Evolutionary conservation across 2,113 vertebrate species (phyloP), one percentile per base, ranked within the genome.

Genomic region (Psittacara wagleri): DNA sequence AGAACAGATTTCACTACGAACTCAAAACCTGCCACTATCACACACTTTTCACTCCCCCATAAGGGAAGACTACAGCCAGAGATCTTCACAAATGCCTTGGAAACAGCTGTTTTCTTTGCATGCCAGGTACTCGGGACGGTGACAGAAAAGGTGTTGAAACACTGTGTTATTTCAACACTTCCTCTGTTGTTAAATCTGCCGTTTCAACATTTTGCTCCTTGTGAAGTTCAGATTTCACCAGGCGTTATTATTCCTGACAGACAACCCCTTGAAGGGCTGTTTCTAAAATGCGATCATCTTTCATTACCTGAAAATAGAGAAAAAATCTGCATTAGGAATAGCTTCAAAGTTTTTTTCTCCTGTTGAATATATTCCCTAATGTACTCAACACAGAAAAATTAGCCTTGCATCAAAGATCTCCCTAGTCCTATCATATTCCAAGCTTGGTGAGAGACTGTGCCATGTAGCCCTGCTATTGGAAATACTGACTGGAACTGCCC

Each of bases 1-100:
- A 80, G 70, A 90, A 94, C 84, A 76, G 5, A 67, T 94, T 93
- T 92, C 68, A 88, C 72, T 72, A 88, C 35, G 78, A 55, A 79
- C 80, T 61, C 83, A 22, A 92, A 89, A 90, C 35, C 68, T 92
- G 83, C 37, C 79, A 75, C 85, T 93, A 59, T 94, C 76, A 43
- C 67, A 57, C 35, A 41, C 77, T 80, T 83, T 46, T n/a, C 28
- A 35, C 61, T 86, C 37, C 68, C 81, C 61, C 18, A 4, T 44
- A 72, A 86, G 48, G 23, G 37, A 85, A 78, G 27, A 86, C 61
- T 81, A 52, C 92, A 93, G 81, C 17, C 24, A 68, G 90, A 88
- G 64, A 72, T 44, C 43, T 92, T 86, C 88, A 88, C 35, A 90
- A 86, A 61, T 37, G 33, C 44, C 55, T 92, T 11, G 0, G 39